These are phyloP conservation scores for Panulirus ornatus DNA, from an alignment of 1,140 invertebrate genomes.

Conservation along the genomic window DNA sequence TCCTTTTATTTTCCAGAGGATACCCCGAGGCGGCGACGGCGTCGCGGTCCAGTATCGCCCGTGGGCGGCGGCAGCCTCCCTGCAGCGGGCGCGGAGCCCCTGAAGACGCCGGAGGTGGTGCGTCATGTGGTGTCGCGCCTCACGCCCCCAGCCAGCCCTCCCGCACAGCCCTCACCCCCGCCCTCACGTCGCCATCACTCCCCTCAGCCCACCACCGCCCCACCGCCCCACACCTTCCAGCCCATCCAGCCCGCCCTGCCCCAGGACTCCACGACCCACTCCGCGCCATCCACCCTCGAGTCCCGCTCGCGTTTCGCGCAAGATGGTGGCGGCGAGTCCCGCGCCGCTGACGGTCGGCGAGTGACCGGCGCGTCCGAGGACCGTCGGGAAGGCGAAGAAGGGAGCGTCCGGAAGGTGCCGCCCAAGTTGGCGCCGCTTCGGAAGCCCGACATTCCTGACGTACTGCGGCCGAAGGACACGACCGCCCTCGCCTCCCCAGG, in stretches of 20 bases:
- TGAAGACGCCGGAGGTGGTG: conserved; percentile 73
- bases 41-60: conserved; percentile 57
- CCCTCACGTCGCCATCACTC: conserved; percentile 49
- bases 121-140: conserved; percentile 73
- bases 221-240: conserved; percentile 66
- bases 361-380: conserved; percentile 21
- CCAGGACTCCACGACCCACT: conserved; percentile 44
- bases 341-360: conserved; percentile 27
- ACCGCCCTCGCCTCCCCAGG: conserved; percentile 60
- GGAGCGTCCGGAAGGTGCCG: conserved; percentile 45
- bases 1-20: conserved; percentile 65
- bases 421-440: conserved; percentile 60
- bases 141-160: conserved; percentile 67
- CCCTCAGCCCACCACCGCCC: conserved; percentile 37
- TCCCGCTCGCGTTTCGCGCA: conserved; percentile 42
- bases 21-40: conserved; percentile 68
- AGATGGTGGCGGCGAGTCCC: not conserved
- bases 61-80: conserved; percentile 38
- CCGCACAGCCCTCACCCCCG: conserved; percentile 50
- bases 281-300: conserved; percentile 73
- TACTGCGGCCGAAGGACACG: conserved; percentile 62
- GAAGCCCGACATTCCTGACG: conserved; percentile 71
- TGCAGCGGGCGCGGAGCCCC: conserved; percentile 42
- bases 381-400: conserved; percentile 41
- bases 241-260: conserved; percentile 55